Evolutionary conservation across 2,888 invertebrate genomes (phyloP), one percentile per base, ranked within the genome.

Genomic region (Cheiracanthium punctorium): DNA sequence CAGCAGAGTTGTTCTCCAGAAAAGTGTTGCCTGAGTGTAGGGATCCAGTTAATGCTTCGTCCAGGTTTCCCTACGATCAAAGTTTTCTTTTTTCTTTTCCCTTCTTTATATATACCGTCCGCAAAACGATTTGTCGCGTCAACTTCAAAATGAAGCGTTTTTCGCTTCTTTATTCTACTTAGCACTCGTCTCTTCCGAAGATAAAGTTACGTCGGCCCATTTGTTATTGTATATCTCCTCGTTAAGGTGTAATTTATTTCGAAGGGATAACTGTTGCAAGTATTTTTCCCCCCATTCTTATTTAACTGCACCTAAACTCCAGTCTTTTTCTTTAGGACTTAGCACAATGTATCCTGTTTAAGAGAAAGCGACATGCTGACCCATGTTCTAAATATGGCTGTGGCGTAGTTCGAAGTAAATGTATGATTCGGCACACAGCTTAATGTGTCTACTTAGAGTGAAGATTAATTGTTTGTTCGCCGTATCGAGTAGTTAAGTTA

Each of bases 1-100:
- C 70, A 70, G 24, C 70, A 24, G 14, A 29, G 41, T 37, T 71
- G 43, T 71, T 37, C 71, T 71, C 24, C 10, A 71, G 20, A 32
- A 10, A 14, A 12, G 67, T 8, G 67, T 8, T 1, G 17, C 5
- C 8, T 28, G 64, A 8, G 28, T 17, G 28, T 20, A 24, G 32
- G n/a, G 58, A 30, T n/a, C 1, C n/a, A 5, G n/a, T 32, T 67
- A 67, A 67, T 67, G 67, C 32, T 30, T 29, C 30, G 32, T 32
- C 7, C 30, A 30, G n/a, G 67, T 32, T 32, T 14, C 29, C 10
- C n/a, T n/a, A 28, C 64, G 29, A 64, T 29, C 29, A 17, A 67
- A 67, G 32, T 67, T 67, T 64, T 64, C 28, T 5, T 64, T 64
- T 10, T 29, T 64, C 7, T 64, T 64, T 64, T 1, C 5, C 14